phyloP scores from a whole-genome alignment of 2,888 invertebrate genomes.

The Germaria angustata region DNA sequence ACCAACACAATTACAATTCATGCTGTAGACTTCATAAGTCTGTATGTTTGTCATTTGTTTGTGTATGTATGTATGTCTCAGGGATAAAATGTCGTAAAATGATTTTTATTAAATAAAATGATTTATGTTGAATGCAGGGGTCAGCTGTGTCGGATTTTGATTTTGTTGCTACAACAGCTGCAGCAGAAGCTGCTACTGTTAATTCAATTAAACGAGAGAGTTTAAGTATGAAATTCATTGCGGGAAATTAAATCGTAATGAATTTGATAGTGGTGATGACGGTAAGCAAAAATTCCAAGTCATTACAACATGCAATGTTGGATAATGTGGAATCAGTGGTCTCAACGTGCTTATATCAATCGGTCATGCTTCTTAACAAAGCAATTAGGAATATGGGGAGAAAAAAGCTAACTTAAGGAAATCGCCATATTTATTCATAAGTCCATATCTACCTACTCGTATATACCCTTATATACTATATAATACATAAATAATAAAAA shows the following conservation, averaged over 20 bases:
- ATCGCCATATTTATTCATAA: no score
- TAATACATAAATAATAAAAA: no score
- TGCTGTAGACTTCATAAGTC: slow-evolving; percentile 21
- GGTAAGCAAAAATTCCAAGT: neutral
- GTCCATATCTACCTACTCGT: no score
- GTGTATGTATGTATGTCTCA: neutral
- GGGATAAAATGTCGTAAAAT: slow-evolving; percentile 23
- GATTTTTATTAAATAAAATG: slow-evolving; percentile 39
- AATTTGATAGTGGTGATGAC: neutral
- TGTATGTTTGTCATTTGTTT: neutral
- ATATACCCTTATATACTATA: no score
- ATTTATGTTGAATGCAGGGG: neutral
- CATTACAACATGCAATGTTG: neutral
- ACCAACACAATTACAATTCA: neutral
- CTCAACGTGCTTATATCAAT: neutral
- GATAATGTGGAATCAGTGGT: neutral
- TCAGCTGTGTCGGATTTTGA: neutral
- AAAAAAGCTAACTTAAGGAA: no score
- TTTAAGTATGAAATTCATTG: slow-evolving; percentile 34
- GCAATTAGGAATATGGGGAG: no score
- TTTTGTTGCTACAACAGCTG: slow-evolving; percentile 4
- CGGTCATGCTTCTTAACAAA: no score
- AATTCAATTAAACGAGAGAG: slow-evolving; percentile 35
- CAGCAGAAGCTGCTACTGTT: slow-evolving; percentile 1
- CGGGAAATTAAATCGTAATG: slow-evolving; percentile 31